These are phyloP conservation scores for Cossypha heuglini DNA, from an alignment of 2,797 vertebrate species.

Conservation along the genomic window DNA sequence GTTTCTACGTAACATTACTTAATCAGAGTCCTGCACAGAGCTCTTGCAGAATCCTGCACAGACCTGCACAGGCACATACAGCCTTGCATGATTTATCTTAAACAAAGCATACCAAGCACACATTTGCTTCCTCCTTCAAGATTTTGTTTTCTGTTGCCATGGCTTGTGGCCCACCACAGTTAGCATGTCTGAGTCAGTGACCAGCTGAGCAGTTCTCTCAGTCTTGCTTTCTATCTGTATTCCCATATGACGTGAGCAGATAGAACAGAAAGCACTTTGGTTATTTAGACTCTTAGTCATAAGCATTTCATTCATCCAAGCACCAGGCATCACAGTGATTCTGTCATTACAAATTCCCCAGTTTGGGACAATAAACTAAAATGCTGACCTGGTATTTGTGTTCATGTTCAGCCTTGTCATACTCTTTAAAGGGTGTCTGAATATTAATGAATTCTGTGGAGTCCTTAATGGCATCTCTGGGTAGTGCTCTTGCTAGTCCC, in stretches of 20 bases:
- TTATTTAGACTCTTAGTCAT: neutral
- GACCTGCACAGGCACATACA: no score
- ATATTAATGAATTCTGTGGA: neutral
- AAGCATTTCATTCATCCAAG: neutral
- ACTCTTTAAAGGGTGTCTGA: neutral
- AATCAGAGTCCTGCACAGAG: no score
- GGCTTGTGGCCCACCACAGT: no score
- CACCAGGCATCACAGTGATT: neutral
- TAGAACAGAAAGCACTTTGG: neutral
- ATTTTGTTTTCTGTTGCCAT: no score
- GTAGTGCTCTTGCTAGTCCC: neutral
- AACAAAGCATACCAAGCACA: no score
- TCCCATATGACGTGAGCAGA: neutral
- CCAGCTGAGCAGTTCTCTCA: no score
- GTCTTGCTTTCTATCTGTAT: no score
- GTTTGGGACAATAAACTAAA: neutral
- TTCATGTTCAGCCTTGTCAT: neutral
- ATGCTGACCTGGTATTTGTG: neutral
- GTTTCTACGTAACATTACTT: no score
- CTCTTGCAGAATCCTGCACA: no score
- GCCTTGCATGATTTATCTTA: no score
- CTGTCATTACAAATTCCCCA: neutral
- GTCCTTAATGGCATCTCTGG: neutral
- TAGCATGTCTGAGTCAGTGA: no score
- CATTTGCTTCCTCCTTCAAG: no score